Evolutionary conservation across 2,113 vertebrate species (phyloP).

Genomic region (Ornithorhynchus anatinus): DNA sequence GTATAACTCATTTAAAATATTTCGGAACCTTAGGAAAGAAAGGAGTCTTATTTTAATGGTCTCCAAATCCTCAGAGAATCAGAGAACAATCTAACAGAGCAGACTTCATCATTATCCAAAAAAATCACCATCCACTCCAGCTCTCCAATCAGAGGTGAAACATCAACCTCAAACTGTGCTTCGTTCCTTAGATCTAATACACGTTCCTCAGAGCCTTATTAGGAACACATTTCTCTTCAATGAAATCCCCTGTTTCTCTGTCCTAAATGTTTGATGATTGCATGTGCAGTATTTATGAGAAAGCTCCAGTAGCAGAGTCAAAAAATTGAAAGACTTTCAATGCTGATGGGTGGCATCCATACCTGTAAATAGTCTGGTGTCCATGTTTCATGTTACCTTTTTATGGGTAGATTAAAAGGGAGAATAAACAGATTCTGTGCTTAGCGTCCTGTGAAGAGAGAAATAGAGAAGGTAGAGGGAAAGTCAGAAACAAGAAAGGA

Average conservation of each 20-base stretch:
- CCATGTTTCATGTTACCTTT: too few species aligned
- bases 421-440: too few species aligned
- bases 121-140: constrained; percentile 2
- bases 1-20: constrained; percentile 32
- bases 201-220: not conserved
- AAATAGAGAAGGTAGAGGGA: too few species aligned
- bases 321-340: too few species aligned
- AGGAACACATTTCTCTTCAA: not conserved
- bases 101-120: constrained; percentile 22
- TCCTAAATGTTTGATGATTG: too few species aligned
- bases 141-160: constrained; percentile 14
- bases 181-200: constrained; percentile 22
- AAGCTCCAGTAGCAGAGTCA: too few species aligned
- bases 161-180: constrained; percentile 2
- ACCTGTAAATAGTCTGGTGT: too few species aligned
- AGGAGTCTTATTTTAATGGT: constrained; percentile 14
- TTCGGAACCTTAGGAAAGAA: not conserved
- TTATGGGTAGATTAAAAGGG: too few species aligned
- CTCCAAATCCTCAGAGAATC: constrained; percentile 3
- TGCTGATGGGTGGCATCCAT: too few species aligned
- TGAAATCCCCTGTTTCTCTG: not conserved
- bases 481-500: too few species aligned
- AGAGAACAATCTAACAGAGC: constrained; percentile 16
- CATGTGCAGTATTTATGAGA: too few species aligned
- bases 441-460: too few species aligned